These are phyloP conservation scores for Rhyacophila evoluta DNA, from an alignment of 2,888 invertebrate species.

Conservation along the genomic window DNA sequence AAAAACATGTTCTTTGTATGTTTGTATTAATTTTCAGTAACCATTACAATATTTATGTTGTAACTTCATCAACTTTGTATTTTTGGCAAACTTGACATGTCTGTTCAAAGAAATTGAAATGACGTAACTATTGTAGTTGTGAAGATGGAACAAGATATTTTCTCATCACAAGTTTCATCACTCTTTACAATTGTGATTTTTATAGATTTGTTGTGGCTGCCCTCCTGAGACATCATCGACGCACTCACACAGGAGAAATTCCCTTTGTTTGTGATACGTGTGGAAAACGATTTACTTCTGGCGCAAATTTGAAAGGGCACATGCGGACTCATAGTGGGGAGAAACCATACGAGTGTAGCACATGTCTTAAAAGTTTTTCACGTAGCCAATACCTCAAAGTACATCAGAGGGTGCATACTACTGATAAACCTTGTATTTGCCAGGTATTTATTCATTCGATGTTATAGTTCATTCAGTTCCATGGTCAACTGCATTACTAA, in stretches of 20 bases:
- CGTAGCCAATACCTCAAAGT: neutral
- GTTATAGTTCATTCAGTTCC: too few species aligned
- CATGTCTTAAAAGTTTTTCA: neutral
- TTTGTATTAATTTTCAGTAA: too few species aligned
- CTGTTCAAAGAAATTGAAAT: too few species aligned
- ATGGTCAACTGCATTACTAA: too few species aligned
- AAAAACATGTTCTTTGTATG: too few species aligned
- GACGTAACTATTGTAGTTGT: too few species aligned
- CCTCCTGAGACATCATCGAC: neutral
- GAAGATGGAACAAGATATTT: too few species aligned
- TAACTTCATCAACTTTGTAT: too few species aligned
- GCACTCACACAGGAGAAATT: neutral
- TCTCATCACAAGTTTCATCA: too few species aligned
- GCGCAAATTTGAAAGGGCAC: neutral
- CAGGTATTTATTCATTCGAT: neutral
- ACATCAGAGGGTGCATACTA: neutral
- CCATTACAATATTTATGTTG: too few species aligned
- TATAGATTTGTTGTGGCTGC: neutral
- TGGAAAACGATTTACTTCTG: neutral
- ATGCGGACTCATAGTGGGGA: neutral
- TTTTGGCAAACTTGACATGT: too few species aligned
- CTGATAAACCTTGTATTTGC: neutral
- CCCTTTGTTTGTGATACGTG: neutral
- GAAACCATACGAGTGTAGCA: neutral
- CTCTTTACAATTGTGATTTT: too few species aligned